phyloP scores from a whole-genome alignment of 2,797 vertebrate genomes.

The Eremophila alpestris region DNA sequence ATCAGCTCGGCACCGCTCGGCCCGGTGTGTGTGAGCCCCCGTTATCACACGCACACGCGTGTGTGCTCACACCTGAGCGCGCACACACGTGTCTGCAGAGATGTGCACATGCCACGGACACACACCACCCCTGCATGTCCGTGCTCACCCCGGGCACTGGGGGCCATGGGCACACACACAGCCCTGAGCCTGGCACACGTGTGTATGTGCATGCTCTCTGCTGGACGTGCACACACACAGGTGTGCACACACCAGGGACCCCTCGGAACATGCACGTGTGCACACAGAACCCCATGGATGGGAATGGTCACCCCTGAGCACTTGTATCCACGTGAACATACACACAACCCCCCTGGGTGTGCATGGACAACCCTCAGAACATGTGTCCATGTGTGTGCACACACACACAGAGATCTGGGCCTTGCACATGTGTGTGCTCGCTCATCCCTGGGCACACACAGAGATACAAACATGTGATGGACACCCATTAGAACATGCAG shows the following conservation, averaged over 20 bases:
- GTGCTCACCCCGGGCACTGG: fast-evolving
- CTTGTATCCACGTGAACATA: fast-evolving
- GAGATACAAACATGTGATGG: fast-evolving
- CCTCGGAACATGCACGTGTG: fast-evolving
- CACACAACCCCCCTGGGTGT: not conserved
- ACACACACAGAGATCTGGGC: not conserved
- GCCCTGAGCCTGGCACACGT: not conserved
- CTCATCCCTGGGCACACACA: not conserved
- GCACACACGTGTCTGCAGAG: fast-evolving
- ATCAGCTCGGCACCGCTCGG: not conserved
- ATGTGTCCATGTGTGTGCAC: not conserved
- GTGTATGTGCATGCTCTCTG: fast-evolving
- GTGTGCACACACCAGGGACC: not conserved
- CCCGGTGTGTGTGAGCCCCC: not conserved
- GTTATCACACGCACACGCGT: fast-evolving
- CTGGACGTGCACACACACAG: fast-evolving
- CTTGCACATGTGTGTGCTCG: not conserved
- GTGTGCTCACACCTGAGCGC: not conserved
- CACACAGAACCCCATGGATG: fast-evolving
- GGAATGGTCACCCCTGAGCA: no score
- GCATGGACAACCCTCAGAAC: not conserved
- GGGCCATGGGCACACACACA: not conserved
- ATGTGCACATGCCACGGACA: not conserved
- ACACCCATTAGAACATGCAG: not conserved
- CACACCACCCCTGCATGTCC: fast-evolving